Percentiles rank a stretch among this genome's conserved stretches.
Conservation (phyloP, 1,140 invertebrate genomes). For the Listronotus oregonensis region DNA sequence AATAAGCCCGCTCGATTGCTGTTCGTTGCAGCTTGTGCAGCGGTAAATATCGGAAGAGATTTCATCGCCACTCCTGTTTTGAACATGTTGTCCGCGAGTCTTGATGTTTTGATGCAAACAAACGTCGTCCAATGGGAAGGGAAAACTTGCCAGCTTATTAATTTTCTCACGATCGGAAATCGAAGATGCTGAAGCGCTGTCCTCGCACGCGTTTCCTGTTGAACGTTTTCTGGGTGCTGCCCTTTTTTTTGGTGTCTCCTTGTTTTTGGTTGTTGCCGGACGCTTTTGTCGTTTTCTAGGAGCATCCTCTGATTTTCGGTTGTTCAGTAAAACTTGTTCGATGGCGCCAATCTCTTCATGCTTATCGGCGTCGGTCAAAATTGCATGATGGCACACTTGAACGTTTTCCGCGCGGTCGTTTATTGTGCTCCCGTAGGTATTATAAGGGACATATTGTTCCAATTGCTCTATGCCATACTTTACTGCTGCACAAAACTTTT, state of each 20-base stretch:
- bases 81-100: neutral
- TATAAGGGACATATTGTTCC: slow-evolving; percentile 1
- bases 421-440: slow-evolving; percentile 1
- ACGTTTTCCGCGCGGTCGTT: neutral
- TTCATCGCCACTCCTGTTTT: slow-evolving; percentile 1
- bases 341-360: slow-evolving; percentile 1
- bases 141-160: slow-evolving; percentile 1
- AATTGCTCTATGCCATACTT: slow-evolving; percentile 1
- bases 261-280: neutral
- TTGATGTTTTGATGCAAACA: slow-evolving; percentile 1
- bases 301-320: slow-evolving; percentile 1
- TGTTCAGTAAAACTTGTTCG: neutral
- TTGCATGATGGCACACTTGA: slow-evolving; percentile 1
- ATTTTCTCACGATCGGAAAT: slow-evolving; percentile 1
- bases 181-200: slow-evolving; percentile 1
- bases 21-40: slow-evolving; percentile 1
- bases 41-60: slow-evolving; percentile 1
- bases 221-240: slow-evolving; percentile 1
- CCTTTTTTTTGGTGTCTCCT: neutral
- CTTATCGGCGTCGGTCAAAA: slow-evolving; percentile 1
- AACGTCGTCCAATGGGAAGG: neutral
- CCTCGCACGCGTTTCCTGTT: slow-evolving; percentile 1
- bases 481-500: too few species aligned
- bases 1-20: slow-evolving; percentile 1
- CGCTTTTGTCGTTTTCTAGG: slow-evolving; percentile 1